Percentiles rank a stretch among this genome's conserved stretches.
phyloP scores from a whole-genome alignment of 1,140 invertebrate species.

The Thereuonema tuberculata region DNA sequence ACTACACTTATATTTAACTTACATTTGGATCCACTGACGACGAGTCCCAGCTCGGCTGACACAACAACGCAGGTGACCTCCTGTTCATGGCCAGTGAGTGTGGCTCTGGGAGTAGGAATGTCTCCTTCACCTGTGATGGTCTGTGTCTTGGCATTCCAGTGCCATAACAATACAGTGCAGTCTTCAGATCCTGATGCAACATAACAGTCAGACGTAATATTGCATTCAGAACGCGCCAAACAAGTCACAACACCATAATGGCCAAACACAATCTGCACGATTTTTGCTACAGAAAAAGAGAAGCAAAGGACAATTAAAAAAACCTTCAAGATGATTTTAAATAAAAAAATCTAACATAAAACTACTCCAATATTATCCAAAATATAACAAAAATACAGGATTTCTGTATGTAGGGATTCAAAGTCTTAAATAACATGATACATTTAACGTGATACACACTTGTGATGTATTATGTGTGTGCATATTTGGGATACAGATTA shows the following conservation, averaged over 20 bases:
- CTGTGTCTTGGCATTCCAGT: constrained; percentile 92
- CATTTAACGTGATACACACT: no score
- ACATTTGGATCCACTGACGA: constrained; percentile 84
- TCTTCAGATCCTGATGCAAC: constrained; percentile 94
- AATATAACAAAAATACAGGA: no score
- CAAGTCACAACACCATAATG: constrained; percentile 98
- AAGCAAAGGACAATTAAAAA: constrained; percentile 12
- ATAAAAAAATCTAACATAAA: no score
- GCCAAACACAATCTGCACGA: constrained; percentile 95
- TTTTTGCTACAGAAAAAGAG: constrained; percentile 58
- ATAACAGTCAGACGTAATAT: constrained; percentile 96
- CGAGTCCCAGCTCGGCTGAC: constrained; percentile 93
- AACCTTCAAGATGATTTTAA: neutral
- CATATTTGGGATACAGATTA: no score
- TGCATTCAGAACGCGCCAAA: constrained; percentile 89
- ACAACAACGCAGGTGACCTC: constrained; percentile 89
- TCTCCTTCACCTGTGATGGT: constrained; percentile 91
- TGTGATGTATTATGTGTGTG: no score
- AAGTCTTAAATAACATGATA: no score
- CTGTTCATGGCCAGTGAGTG: constrained; percentile 91
- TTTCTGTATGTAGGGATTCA: no score
- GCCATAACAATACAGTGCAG: constrained; percentile 95
- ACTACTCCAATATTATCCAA: no score
- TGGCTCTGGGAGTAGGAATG: constrained; percentile 83
- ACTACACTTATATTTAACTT: no score